Evolutionary conservation across 2,113 vertebrate genomes (phyloP), one percentile per base, ranked within the genome.

Genomic region (Tetraodon nigroviridis): DNA sequence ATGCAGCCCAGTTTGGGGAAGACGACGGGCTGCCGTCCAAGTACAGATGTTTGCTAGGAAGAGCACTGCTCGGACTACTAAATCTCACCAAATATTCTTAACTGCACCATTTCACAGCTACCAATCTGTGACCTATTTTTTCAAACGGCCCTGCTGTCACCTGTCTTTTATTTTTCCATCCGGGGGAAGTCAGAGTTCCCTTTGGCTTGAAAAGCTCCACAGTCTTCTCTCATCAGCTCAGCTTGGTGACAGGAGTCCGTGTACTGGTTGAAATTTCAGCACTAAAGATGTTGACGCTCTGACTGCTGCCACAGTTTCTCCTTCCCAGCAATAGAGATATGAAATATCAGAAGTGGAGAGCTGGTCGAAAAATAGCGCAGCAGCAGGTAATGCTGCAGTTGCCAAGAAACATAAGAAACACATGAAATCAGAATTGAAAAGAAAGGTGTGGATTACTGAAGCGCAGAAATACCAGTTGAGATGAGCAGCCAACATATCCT

Each of bases 81-180:
- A 81, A 78, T 80, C 64, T 66, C 76, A 68, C 41, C 21, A 66
- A 64, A 76, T 56, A 71, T 77, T 73, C 75, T 69, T 62, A 78
- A 79, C 78, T 74, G 76, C 69, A 69, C 65, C 46, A 51, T 66
- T 71, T 78, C 58, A 72, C 53, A 61, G 75, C 74, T 54, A 55
- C 65, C 76, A 70, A 51, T 76, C 78, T 68, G 61, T 84, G 72
- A 68, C 78, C 82, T 79, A 82, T 79, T 81, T 81, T 81, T 69
- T 55, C 50, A 64, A 78, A 66, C 15, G 75, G 37, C 76, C 73
- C 70, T 54, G 12, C 76, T 56, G 77, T 81, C 84, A 82, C 77
- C 75, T 76, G 86, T 82, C 81, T 84, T 69, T 85, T 73, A 78
- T 60, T 82, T 44, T 21, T 72, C 80, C 55, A 47, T 17, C 15